These are phyloP conservation scores for Arothron firmamentum DNA, from an alignment of 2,113 vertebrate species.

Conservation along the genomic window DNA sequence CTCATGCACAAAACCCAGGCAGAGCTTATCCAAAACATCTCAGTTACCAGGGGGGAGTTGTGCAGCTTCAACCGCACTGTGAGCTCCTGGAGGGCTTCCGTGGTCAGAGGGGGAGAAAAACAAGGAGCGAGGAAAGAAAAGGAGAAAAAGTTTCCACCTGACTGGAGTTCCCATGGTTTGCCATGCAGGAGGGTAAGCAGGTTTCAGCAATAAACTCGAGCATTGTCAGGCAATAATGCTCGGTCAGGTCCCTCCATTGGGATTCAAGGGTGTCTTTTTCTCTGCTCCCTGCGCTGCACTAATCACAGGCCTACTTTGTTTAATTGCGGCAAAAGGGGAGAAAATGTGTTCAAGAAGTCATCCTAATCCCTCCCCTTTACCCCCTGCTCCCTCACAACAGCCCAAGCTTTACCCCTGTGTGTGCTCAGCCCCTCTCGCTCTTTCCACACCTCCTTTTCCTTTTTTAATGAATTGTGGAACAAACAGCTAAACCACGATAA, in stretches of 20 bases:
- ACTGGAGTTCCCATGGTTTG: slow-evolving; percentile 99
- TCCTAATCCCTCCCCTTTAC: slow-evolving; percentile 84
- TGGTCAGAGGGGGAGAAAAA: slow-evolving; percentile 66
- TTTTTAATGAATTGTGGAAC: slow-evolving; percentile 91
- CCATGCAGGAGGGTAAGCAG: slow-evolving; percentile 95
- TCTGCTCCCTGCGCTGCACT: slow-evolving; percentile 95
- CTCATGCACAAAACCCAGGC: slow-evolving; percentile 81
- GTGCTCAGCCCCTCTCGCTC: slow-evolving; percentile 26
- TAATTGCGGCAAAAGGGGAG: slow-evolving; percentile 97
- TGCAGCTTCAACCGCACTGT: slow-evolving; percentile 81
- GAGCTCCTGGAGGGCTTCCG: slow-evolving; percentile 87
- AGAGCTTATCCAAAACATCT: slow-evolving; percentile 96
- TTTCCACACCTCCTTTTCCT: slow-evolving; percentile 47
- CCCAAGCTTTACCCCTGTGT: slow-evolving; percentile 60
- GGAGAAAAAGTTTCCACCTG: slow-evolving; percentile 98
- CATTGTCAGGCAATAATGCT: slow-evolving; percentile 98
- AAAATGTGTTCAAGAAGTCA: slow-evolving; percentile 99
- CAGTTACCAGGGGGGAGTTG: slow-evolving; percentile 89
- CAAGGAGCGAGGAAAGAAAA: slow-evolving; percentile 72
- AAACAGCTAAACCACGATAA: slow-evolving; percentile 90
- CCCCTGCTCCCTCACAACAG: slow-evolving; percentile 58
- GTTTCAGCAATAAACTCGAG: slow-evolving; percentile 99
- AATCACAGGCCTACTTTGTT: slow-evolving; percentile 99
- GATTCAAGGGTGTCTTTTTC: slow-evolving; percentile 99
- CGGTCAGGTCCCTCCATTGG: slow-evolving; percentile 98